phyloP scores from a whole-genome alignment of 2,888 invertebrate genomes.

The Standfussiana lucernea region DNA sequence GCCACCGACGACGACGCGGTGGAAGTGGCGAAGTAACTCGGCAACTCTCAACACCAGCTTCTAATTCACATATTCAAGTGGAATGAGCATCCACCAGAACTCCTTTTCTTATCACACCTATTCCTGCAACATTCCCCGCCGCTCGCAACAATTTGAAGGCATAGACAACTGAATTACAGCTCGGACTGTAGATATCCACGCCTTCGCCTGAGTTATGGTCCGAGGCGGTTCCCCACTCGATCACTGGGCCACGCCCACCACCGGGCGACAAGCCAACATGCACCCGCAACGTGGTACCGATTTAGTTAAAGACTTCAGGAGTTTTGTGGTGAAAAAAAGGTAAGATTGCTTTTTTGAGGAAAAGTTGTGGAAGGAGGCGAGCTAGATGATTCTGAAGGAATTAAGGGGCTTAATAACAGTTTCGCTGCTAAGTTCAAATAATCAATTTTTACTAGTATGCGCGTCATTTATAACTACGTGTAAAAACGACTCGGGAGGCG shows the following conservation, averaged over 20 bases:
- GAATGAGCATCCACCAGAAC: background rate
- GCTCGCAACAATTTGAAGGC: constrained; percentile 44
- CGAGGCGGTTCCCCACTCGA: constrained; percentile 66
- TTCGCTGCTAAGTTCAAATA: no score
- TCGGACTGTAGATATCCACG: constrained; percentile 57
- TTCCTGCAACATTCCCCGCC: constrained; percentile 37
- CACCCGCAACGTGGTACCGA: constrained; percentile 61
- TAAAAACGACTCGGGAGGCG: no score
- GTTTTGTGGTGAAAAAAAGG: constrained; percentile 27
- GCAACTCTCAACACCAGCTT: no score
- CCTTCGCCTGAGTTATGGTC: constrained; percentile 64
- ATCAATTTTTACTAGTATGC: no score
- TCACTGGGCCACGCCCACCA: constrained; percentile 65
- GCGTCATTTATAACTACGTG: no score
- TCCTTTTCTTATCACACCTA: background rate
- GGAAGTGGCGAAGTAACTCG: no score
- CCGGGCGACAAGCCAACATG: constrained; percentile 69
- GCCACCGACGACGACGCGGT: no score
- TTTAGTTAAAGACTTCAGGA: constrained; percentile 57
- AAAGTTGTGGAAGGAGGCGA: background rate
- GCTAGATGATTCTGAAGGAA: background rate
- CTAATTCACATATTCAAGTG: background rate
- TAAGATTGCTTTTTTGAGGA: constrained; percentile 1
- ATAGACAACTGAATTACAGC: constrained; percentile 56
- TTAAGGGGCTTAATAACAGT: no score